Evolutionary conservation across 1,140 invertebrate genomes (phyloP).

Genomic region (Neodiprion lecontei): DNA sequence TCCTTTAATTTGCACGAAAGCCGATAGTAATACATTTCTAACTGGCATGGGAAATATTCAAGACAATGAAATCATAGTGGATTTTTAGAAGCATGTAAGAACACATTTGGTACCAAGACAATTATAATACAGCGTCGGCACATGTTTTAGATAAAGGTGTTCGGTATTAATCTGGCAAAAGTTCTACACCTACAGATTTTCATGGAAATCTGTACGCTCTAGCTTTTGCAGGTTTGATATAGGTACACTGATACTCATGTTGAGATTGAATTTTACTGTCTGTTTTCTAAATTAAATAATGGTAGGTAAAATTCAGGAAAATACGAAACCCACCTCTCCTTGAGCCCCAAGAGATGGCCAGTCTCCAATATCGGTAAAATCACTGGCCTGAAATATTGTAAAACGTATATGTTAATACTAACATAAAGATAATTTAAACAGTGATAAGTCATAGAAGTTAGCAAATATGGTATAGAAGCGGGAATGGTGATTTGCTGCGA

Average conservation of each 20-base stretch:
- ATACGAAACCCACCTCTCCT: constrained; percentile 51
- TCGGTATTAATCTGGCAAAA: constrained; percentile 45
- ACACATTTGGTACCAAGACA: not conserved
- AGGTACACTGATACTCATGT: not conserved
- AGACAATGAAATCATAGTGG: no score
- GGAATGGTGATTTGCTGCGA: not conserved
- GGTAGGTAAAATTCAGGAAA: not conserved
- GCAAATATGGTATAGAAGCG: not conserved
- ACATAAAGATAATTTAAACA: not conserved
- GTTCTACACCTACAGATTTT: constrained; percentile 45
- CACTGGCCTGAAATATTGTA: constrained; percentile 69
- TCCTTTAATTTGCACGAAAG: no score
- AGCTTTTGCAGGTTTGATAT: constrained; percentile 44
- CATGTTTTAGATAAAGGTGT: not conserved
- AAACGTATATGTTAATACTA: constrained; percentile 14
- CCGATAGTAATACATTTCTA: no score
- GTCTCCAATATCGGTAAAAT: constrained; percentile 76
- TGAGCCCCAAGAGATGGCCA: constrained; percentile 79
- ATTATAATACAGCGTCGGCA: not conserved
- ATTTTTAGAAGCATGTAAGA: not conserved
- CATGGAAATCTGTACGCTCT: constrained; percentile 40
- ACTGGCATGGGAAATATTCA: no score
- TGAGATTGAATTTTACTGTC: not conserved
- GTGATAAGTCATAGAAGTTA: not conserved
- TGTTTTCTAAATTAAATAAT: not conserved